phyloP scores from a whole-genome alignment of 2,888 invertebrate genomes.

The Rhogogaster chlorosoma region DNA sequence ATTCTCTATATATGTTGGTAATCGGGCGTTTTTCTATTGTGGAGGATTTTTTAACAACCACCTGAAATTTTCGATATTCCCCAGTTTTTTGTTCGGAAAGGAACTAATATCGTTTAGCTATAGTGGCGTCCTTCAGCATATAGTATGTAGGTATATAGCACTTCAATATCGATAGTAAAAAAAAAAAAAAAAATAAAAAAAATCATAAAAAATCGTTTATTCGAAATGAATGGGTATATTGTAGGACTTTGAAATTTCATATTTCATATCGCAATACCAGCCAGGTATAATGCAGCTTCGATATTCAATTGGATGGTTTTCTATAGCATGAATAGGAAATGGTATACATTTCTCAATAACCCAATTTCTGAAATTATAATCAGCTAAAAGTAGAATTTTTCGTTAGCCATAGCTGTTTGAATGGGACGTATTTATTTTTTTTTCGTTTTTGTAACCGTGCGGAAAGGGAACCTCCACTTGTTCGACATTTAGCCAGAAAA shows the following conservation, averaged over 20 bases:
- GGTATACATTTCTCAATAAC: background rate
- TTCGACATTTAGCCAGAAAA: background rate
- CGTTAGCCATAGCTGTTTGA: background rate
- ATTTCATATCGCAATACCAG: slow-evolving; percentile 12
- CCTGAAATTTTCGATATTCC: slow-evolving; percentile 16
- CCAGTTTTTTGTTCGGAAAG: background rate
- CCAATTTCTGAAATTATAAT: background rate
- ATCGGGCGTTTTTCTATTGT: background rate
- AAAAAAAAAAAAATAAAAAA: background rate
- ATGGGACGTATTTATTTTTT: background rate
- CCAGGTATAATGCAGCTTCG: background rate
- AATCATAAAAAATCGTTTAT: slow-evolving; percentile 2
- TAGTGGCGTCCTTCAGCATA: background rate
- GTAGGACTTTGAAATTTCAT: slow-evolving; percentile 13
- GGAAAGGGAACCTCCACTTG: background rate
- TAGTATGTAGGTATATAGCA: background rate
- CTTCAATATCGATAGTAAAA: slow-evolving; percentile 8
- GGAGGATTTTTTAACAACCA: background rate
- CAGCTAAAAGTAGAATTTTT: background rate
- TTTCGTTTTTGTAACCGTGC: background rate
- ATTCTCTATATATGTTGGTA: background rate
- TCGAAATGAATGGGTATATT: slow-evolving; percentile 3
- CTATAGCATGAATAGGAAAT: background rate
- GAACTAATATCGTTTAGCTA: slow-evolving; percentile 2
- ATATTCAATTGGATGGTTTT: background rate